These are phyloP conservation scores for Zaprionus bogoriensis DNA, from an alignment of 2,888 invertebrate species.

Conservation along the genomic window DNA sequence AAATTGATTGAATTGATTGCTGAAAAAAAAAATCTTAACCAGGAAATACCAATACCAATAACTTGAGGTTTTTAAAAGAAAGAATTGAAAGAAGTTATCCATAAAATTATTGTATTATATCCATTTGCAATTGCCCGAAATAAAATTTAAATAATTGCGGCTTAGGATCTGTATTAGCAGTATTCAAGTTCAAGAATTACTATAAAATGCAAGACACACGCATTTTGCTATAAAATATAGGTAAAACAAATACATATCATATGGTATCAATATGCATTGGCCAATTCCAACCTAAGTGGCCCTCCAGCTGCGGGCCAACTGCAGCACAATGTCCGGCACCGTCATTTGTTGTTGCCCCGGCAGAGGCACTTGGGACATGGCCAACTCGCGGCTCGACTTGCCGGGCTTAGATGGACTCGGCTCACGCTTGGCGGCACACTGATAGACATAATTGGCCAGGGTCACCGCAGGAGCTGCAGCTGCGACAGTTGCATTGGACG, in stretches of 20 bases:
- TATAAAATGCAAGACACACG: not conserved
- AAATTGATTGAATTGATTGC: too few relatives aligned
- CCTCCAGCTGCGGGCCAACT: not conserved
- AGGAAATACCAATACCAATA: too few relatives aligned
- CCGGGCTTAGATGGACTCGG: constrained; percentile 10
- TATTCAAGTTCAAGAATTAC: not conserved
- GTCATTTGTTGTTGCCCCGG: constrained; percentile 20
- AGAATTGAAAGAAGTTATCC: too few relatives aligned
- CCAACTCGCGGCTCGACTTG: constrained; percentile 14
- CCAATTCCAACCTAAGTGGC: not conserved
- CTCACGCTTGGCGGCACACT: constrained; percentile 41
- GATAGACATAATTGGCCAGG: constrained; percentile 51
- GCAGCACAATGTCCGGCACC: constrained; percentile 3
- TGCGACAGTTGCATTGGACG: not conserved
- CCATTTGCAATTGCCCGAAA: too few relatives aligned
- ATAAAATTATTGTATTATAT: too few relatives aligned
- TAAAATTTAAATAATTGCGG: too few relatives aligned
- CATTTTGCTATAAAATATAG: not conserved
- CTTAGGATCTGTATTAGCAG: not conserved
- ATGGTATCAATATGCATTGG: not conserved
- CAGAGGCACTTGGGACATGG: not conserved
- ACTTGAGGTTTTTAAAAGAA: too few relatives aligned
- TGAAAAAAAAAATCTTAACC: too few relatives aligned
- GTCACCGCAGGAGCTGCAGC: constrained; percentile 15
- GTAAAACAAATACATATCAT: not conserved